Evolutionary conservation across 1,140 invertebrate genomes (phyloP).

Genomic region (Lucilia sericata): DNA sequence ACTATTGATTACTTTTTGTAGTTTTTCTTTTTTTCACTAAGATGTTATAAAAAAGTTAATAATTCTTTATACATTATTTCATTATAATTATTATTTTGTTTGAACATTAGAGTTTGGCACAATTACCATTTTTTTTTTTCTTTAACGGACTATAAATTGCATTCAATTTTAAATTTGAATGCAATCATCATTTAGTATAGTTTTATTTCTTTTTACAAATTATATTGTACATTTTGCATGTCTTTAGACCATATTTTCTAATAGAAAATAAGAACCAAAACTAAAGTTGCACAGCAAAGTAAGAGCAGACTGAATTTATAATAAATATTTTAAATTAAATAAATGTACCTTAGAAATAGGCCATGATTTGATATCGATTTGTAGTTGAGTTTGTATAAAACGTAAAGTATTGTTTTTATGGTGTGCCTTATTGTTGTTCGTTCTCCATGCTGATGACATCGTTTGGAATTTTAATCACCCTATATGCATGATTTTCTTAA

Average conservation of each 20-base stretch:
- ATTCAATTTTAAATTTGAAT: constrained; percentile 6
- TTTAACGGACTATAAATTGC: not conserved
- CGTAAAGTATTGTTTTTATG: not conserved
- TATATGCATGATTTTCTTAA: constrained; percentile 90
- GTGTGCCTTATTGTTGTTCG: not conserved
- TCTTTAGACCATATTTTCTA: not conserved
- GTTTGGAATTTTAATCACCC: constrained; percentile 65
- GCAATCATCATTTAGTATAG: not conserved
- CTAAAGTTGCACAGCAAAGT: not conserved
- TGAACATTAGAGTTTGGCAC: constrained; percentile 24
- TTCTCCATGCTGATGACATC: not conserved
- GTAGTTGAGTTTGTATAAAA: not conserved
- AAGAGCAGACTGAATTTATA: constrained; percentile 1
- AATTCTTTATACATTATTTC: not conserved
- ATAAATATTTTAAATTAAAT: not conserved
- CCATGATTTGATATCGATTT: not conserved
- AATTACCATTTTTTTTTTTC: not conserved
- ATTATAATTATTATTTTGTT: not conserved
- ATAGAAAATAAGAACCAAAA: not conserved
- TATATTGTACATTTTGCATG: constrained; percentile 14
- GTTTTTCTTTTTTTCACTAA: not conserved
- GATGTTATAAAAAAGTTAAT: not conserved
- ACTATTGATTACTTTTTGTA: not conserved
- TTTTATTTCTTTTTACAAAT: constrained; percentile 17
- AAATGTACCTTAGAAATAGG: not conserved